These are phyloP conservation scores for Apantesis nais DNA, from an alignment of 2,888 invertebrate genomes.

Conservation along the genomic window DNA sequence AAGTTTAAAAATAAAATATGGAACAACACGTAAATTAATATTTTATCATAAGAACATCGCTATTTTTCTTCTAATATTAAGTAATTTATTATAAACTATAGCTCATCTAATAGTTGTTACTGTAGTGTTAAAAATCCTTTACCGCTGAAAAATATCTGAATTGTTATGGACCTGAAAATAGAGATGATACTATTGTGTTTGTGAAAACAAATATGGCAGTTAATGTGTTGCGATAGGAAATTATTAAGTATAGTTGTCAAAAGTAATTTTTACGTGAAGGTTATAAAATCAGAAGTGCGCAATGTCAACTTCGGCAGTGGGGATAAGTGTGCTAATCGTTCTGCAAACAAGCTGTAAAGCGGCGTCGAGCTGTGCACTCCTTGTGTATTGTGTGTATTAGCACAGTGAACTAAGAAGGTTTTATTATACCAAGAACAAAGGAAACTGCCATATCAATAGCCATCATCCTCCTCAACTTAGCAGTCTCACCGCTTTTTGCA, in stretches of 20 bases:
- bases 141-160: constrained; percentile 11
- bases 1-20: background rate
- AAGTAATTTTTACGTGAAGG: constrained; percentile 74
- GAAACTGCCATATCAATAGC: constrained; percentile 55
- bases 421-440: constrained; percentile 67
- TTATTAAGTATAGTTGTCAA: constrained; percentile 61
- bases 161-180: constrained; percentile 35
- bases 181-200: constrained; percentile 45
- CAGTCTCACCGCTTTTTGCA: constrained; percentile 53
- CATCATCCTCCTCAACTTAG: constrained; percentile 50
- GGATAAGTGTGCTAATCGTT: constrained; percentile 79
- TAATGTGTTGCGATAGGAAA: constrained; percentile 58
- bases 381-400: constrained; percentile 73
- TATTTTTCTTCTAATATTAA: background rate
- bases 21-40: background rate
- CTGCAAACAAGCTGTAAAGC: constrained; percentile 76
- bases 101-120: background rate
- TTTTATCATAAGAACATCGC: background rate
- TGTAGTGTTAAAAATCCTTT: background rate
- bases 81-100: background rate
- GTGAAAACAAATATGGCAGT: constrained; percentile 51
- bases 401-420: constrained; percentile 67
- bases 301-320: constrained; percentile 79
- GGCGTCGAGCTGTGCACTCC: constrained; percentile 62
- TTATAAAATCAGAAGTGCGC: constrained; percentile 79